Evolutionary conservation across 2,888 invertebrate species (phyloP), one percentile per base, ranked within the genome.

Genomic region (Stenolophus ochropezus): DNA sequence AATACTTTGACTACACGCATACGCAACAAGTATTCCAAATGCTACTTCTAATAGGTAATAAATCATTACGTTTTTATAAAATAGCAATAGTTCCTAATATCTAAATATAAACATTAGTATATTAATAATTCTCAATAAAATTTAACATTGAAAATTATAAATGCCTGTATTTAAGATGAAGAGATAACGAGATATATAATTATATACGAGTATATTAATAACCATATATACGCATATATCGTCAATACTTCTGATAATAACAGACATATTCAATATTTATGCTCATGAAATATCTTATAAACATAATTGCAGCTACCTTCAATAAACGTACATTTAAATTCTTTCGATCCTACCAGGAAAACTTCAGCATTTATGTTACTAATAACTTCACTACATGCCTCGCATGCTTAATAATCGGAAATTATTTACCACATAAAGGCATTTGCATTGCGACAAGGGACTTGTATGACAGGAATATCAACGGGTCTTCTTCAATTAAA

Each of bases 291-390:
- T 42, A 42, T 6, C 33, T 2, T 42, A 42, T 42, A 42, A 42
- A 42, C 11, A 42, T 42, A 42, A 42, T 42, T 11, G 33, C 33
- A 11, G 11, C 33, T 42, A 42, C 11, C 33, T 11, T 1, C 33
- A 6, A 42, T 42, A 42, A 42, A 42, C 6, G 6, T 3, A 42
- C 33, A 42, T 42, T 42, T 42, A 42, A 42, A 42, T 42, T 42
- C 33, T 42, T 11, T 42, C 33, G 6, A 11, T 42, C 33, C 6
- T 42, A 42, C 33, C 33, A 42, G 33, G 21, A 56, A 18, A 56
- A 56, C 56, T 20, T 3, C 56, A 56, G 56, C 56, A 56, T 56
- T 56, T 56, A 56, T 56, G 56, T 21, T 56, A 20, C 21, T 20
- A 18, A 56, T 56, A 56, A 56, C 20, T 20, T 56, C 56, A 56